Base-by-base conservation (phyloP, 2,113 vertebrate species). In the Onychostoma macrolepis region DNA sequence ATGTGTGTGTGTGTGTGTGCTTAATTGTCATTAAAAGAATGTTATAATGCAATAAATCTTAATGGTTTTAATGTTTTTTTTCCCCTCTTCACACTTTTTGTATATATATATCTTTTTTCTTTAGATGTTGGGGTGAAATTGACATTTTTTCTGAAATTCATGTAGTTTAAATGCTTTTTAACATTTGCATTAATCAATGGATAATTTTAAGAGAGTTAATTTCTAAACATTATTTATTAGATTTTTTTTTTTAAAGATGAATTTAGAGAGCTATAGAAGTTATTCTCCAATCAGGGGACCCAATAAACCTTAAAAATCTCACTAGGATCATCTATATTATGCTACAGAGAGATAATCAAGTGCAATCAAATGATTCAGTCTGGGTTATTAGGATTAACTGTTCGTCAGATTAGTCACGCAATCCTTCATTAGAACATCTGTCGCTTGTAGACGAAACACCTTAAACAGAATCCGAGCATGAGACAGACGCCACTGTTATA, bases 401-500 rank as follows among this genome's bases (percentile, higher is more conserved):
- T 75, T 15, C 2, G 12, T 80, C 45, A 19, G 24, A 53, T 78
- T 78, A 50, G 26, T n/a, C 50, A 61, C 17, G 4, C 69, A 72
- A 24, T 11, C 69, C 19, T 72, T 72, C 33, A 24, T 71, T 21
- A 21, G 33, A 21, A 71, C 67, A 38, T 38, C 33, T 74, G 71
- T 61, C 28, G 28, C 9, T 56, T 80, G 33, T 26, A n/a, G 50
- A 63, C 6, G 6, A n/a, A 63, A 80, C 33, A 63, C 24, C 41
- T 17, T 45, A 28, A 28, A 48, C 41, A 28, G 74, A 45, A 76
- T 48, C 41, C 3, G 12, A 76, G n/a, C 74, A 76, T n/a, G 38
- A 80, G 78, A 80, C 33, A 15, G 53, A 80, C 12, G 72, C 72
- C 72, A 76, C 72, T 26, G 74, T 76, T 61, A 58, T 38, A 41